Evolutionary conservation across 2,888 invertebrate genomes (phyloP).

Genomic region (Dimorphilus gyrociliatus): DNA sequence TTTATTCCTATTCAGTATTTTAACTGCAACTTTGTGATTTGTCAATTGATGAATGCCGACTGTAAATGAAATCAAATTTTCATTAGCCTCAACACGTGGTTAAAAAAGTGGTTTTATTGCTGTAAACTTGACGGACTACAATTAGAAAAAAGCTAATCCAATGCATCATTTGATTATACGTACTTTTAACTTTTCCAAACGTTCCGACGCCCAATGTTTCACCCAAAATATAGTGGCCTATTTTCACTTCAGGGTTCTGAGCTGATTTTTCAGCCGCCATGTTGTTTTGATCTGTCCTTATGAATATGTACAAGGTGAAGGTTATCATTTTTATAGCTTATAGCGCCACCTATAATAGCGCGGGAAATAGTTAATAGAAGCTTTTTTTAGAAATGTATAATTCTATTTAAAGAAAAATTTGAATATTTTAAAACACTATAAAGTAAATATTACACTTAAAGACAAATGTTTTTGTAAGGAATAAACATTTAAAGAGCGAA

Average conservation of each 20-base stretch:
- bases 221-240: slow-evolving; percentile 91
- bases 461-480: no score
- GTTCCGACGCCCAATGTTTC: slow-evolving; percentile 89
- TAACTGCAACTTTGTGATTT: slow-evolving; percentile 94
- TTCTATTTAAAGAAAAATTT: no score
- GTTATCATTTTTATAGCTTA: no score
- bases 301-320: no score
- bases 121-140: no score
- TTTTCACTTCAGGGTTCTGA: slow-evolving; percentile 52
- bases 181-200: slow-evolving; percentile 95
- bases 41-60: slow-evolving; percentile 93
- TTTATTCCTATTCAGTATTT: slow-evolving; percentile 92
- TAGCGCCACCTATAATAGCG: no score
- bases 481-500: no score
- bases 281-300: no score
- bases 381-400: no score
- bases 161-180: slow-evolving; percentile 15
- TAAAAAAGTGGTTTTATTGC: not conserved
- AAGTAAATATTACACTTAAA: no score
- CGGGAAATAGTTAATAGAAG: no score
- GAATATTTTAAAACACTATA: no score
- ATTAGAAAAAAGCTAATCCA: not conserved
- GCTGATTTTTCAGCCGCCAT: slow-evolving; percentile 10
- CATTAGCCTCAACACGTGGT: not conserved
- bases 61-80: slow-evolving; percentile 38